phyloP scores from a whole-genome alignment of 2,113 vertebrate genomes.

The Hiodon alosoides region DNA sequence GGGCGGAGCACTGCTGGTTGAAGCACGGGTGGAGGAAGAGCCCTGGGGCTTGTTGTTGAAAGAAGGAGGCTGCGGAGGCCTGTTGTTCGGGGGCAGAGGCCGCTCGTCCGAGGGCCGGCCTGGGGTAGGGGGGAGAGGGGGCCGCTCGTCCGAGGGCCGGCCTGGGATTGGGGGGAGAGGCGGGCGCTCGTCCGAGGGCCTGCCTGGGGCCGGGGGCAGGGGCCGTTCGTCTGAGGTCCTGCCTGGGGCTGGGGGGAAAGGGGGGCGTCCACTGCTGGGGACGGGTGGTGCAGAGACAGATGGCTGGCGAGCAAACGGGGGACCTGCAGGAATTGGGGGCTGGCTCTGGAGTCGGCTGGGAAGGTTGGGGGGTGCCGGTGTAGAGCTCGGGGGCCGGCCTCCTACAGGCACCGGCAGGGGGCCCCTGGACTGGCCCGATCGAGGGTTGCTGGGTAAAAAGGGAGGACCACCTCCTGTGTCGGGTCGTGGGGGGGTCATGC shows the following conservation, averaged over 20 bases:
- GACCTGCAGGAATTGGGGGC: conserved; percentile 47
- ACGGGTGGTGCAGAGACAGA: conserved; percentile 38
- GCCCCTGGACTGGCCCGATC: conserved; percentile 67
- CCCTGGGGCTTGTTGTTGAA: conserved; percentile 69
- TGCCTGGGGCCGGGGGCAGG: neutral
- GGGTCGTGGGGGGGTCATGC: conserved; percentile 60
- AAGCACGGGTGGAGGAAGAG: conserved; percentile 53
- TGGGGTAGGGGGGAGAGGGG: too few relatives aligned
- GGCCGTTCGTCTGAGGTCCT: conserved; percentile 15
- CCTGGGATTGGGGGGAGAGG: too few relatives aligned
- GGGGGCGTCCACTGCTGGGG: conserved; percentile 56
- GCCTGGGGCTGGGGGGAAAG: conserved; percentile 50
- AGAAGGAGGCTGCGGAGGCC: conserved; percentile 55
- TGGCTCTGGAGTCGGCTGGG: conserved; percentile 53
- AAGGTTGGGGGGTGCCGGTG: conserved; percentile 56
- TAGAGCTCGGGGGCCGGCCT: conserved; percentile 52
- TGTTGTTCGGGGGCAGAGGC: conserved; percentile 64
- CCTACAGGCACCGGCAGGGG: conserved; percentile 56
- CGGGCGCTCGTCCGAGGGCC: neutral
- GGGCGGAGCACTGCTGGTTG: conserved; percentile 55
- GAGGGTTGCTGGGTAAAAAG: conserved; percentile 75
- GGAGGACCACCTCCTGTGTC: conserved; percentile 63
- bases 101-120: conserved; percentile 56
- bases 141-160: too few relatives aligned
- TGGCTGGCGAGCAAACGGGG: conserved; percentile 38